These are phyloP conservation scores for Poeciliopsis infans DNA, from an alignment of 2,797 vertebrate species.

Conservation along the genomic window DNA sequence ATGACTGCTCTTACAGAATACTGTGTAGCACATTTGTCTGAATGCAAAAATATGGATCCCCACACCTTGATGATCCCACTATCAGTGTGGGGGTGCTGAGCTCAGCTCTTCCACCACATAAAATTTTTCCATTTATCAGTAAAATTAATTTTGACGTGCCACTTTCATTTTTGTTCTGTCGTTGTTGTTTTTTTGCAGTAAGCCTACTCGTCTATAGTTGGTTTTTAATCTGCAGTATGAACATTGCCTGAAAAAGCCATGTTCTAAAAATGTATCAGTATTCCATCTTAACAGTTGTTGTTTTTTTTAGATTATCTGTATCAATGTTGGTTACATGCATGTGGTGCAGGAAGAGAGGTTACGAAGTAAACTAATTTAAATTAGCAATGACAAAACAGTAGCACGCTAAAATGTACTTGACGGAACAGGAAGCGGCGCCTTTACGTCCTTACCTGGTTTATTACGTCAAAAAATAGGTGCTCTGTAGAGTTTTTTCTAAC, in stretches of 20 bases:
- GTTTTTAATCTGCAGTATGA: not conserved
- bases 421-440: not conserved
- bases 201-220: not conserved
- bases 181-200: not conserved
- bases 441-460: constrained; percentile 30
- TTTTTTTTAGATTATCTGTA: not conserved
- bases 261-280: not conserved
- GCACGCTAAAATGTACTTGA: not conserved
- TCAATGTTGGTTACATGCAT: not conserved
- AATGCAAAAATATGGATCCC: not conserved
- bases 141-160: not conserved
- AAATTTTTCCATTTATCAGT: not conserved
- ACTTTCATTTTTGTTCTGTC: not conserved
- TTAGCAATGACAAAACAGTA: not conserved
- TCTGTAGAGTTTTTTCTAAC: not conserved
- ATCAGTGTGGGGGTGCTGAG: not conserved
- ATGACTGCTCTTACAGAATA: not conserved
- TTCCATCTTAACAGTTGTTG: not conserved
- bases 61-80: not conserved
- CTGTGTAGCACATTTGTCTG: not conserved
- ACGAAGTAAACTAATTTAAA: not conserved
- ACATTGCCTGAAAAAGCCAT: not conserved
- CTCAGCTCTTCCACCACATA: not conserved
- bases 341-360: not conserved
- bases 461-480: not conserved